Conservation (phyloP, 1,140 invertebrate species). For the Zaprionus capensis region DNA sequence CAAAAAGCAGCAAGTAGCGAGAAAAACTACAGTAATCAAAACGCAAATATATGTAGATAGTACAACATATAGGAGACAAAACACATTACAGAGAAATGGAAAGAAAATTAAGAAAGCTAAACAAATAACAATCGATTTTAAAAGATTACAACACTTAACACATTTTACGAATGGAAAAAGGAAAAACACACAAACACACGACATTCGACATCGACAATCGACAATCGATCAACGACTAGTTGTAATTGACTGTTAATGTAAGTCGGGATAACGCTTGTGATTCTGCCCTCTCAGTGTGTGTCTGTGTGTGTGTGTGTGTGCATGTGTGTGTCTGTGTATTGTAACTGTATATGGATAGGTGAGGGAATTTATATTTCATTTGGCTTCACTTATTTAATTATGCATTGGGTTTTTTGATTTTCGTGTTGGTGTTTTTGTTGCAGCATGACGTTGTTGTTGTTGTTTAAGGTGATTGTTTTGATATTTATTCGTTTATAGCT, state of each 20-base stretch:
- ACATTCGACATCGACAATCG: constrained; percentile 33
- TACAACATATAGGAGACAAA: constrained; percentile 8
- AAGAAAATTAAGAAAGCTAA: constrained; percentile 29
- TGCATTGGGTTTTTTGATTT: constrained; percentile 45
- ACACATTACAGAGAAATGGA: constrained; percentile 30
- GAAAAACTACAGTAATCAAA: constrained; percentile 40
- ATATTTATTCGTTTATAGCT: constrained; percentile 27
- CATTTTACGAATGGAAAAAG: constrained; percentile 62
- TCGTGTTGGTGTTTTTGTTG: constrained; percentile 36
- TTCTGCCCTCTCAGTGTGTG: constrained; percentile 19
- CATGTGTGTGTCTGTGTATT: constrained; percentile 32
- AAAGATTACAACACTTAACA: constrained; percentile 67
- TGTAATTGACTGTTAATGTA: not conserved
- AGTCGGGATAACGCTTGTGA: not conserved
- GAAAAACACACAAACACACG: constrained; percentile 57
- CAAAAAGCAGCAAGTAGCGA: constrained; percentile 69
- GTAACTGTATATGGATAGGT: constrained; percentile 19
- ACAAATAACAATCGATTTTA: constrained; percentile 17
- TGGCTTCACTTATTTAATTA: constrained; percentile 71
- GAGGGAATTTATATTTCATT: constrained; percentile 48
- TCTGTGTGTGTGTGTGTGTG: constrained; percentile 34
- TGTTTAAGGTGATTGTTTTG: constrained; percentile 47
- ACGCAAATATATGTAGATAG: constrained; percentile 30
- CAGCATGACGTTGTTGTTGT: constrained; percentile 31
- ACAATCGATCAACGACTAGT: not conserved